Evolutionary conservation across 2,888 invertebrate species (phyloP), one percentile per base, ranked within the genome.

Genomic region (Xanthorhoe spadicearia): DNA sequence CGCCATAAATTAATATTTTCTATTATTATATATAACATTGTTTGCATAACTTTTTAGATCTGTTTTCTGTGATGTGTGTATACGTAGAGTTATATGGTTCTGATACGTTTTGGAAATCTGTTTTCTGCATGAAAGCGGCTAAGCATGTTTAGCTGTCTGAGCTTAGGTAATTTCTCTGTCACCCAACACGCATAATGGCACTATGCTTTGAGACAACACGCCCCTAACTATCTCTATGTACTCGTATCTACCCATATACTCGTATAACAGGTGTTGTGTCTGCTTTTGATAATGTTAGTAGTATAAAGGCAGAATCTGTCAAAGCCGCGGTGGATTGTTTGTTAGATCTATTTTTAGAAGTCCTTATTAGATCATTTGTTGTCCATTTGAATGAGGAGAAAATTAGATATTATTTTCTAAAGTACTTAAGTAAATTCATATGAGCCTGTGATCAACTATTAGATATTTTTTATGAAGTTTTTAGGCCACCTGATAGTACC

Each of bases 151-250:
- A 49, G 19, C 38, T 54, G 61, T 43, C 66, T 61, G 54, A 57
- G 61, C 53, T 76, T 77, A 71, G 71, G 69, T 79, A 79, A 80
- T 78, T 77, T 76, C 72, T 75, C 72, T 74, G 75, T 75, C 79
- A 80, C 74, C 69, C 66, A 62, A 72, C 72, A 71, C 71, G 73
- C 70, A 68, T 73, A 70, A 70, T 75, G 61, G 57, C 68, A 66
- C 69, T 67, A 61, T 62, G 71, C 69, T 76, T 70, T 75, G 72
- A 76, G 67, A 54, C 51, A 68, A 68, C 68, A 67, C 68, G 68
- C 35, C 48, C 38, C 28, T 52, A 43, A 52, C 13, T 23, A 19
- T 46, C 17, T 60, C 43, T 46, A 23, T 18, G 32, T 9, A n/a
- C n/a, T n/a, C n/a, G n/a, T n/a, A n/a, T n/a, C n/a, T n/a, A n/a